Conservation (phyloP, 2,888 invertebrate species). For the Spilarctia lutea region DNA sequence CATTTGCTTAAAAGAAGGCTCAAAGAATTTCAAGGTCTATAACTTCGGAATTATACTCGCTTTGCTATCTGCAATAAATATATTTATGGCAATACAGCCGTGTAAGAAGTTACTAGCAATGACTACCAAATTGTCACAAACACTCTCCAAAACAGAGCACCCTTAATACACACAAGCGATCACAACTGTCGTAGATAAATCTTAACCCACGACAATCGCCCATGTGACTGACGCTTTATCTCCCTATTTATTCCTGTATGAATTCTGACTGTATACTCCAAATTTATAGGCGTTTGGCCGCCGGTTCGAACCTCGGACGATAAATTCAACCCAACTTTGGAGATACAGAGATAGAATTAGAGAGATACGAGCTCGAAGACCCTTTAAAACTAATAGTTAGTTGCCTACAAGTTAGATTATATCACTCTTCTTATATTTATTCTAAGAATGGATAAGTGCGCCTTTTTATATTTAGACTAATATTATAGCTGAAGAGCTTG, state of each 20-base stretch:
- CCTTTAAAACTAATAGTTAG: constrained; percentile 22
- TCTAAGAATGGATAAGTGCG: background rate
- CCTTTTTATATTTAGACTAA: background rate
- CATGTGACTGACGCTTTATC: constrained; percentile 23
- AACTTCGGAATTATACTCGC: too few species aligned
- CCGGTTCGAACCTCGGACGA: constrained; percentile 34
- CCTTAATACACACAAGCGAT: background rate
- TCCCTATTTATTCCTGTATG: constrained; percentile 25
- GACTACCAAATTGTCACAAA: background rate
- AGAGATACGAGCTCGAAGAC: constrained; percentile 28
- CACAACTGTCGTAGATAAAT: constrained; percentile 10
- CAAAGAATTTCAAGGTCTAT: too few species aligned
- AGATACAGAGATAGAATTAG: constrained; percentile 41
- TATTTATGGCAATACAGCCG: too few species aligned
- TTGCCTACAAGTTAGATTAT: background rate
- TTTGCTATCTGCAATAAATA: too few species aligned
- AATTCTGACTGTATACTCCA: constrained; percentile 33
- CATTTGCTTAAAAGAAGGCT: too few species aligned
- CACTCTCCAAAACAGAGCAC: background rate
- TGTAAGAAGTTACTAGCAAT: background rate
- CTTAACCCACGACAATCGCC: constrained; percentile 27
- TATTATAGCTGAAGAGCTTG: too few species aligned
- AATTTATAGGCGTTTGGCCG: constrained; percentile 40
- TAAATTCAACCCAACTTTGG: constrained; percentile 43
- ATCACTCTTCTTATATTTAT: background rate